Percentiles rank a stretch among this genome's conserved stretches.
Evolutionary conservation across 2,797 vertebrate genomes (phyloP).

Genomic region (Epinephelus coioides): DNA sequence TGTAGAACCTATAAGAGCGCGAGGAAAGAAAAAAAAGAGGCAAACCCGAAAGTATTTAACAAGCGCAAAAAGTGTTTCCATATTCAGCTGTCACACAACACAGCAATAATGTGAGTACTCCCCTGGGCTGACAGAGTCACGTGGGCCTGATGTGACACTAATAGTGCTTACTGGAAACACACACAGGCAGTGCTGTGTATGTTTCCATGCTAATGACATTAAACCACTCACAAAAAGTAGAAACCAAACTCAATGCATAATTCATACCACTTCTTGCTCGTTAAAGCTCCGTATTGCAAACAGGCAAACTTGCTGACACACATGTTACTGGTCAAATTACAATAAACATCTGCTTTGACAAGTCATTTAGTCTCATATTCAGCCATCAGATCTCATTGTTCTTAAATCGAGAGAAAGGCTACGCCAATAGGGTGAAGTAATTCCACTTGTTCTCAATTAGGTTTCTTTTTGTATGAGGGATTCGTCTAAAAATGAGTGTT

Average conservation of each 20-base stretch:
- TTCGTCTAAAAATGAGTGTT: conserved; percentile 16
- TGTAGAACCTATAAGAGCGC: conserved; percentile 76
- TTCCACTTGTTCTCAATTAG: conserved; percentile 43
- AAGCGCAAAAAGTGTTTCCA: conserved; percentile 85
- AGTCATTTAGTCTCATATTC: conserved; percentile 33
- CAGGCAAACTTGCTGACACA: conserved; percentile 48
- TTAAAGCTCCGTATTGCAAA: conserved; percentile 31
- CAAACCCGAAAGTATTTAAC: conserved; percentile 85
- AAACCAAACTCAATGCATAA: conserved; percentile 53
- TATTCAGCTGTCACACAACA: conserved; percentile 83
- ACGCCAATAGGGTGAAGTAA: conserved; percentile 26
- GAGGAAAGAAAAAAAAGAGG: conserved; percentile 65
- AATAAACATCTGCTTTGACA: conserved; percentile 57
- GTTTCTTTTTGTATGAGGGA: conserved; percentile 24
- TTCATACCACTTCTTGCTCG: conserved; percentile 60
- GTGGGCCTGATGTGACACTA: conserved; percentile 72
- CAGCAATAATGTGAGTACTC: conserved; percentile 63
- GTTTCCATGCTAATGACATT: conserved; percentile 72
- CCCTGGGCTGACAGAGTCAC: conserved; percentile 68
- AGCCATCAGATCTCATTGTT: conserved; percentile 34
- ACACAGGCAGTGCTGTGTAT: conserved; percentile 63
- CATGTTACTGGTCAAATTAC: conserved; percentile 45
- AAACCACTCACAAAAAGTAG: conserved; percentile 63
- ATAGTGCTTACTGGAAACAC: conserved; percentile 70
- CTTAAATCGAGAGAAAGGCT: conserved; percentile 8